Evolutionary conservation across 2,113 vertebrate species (phyloP).

Genomic region (Myotis lucifugus): DNA sequence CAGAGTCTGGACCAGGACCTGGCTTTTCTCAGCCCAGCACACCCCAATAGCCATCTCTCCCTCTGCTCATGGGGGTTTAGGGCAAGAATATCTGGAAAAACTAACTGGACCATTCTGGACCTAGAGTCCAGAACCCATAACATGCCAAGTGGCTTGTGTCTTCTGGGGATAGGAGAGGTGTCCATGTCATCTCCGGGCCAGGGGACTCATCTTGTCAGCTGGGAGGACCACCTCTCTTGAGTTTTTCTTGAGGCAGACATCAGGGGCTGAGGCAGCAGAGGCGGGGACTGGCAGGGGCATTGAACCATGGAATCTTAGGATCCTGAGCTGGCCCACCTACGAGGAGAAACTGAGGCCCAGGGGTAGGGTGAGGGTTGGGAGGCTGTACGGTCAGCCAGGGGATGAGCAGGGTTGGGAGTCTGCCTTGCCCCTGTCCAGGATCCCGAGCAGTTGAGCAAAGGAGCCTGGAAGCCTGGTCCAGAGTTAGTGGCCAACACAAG

Average conservation of each 20-base stretch:
- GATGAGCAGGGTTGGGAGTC: not conserved
- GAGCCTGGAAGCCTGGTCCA: not conserved
- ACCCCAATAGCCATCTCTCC: not conserved
- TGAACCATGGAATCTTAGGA: not conserved
- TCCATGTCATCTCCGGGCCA: not conserved
- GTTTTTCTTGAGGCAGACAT: not conserved
- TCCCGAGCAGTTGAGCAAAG: not conserved
- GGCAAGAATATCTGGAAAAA: not conserved
- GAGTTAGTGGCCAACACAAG: not conserved
- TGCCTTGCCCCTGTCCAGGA: not conserved
- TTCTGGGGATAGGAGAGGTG: not conserved
- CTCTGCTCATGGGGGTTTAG: not conserved
- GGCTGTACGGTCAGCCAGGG: accelerated
- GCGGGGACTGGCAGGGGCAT: accelerated
- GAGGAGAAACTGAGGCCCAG: not conserved
- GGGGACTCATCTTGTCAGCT: not conserved
- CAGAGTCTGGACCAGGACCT: not conserved
- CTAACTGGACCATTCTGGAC: not conserved
- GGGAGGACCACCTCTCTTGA: not conserved
- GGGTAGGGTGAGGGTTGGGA: too few species aligned
- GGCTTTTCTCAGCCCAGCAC: not conserved
- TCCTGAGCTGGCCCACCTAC: not conserved
- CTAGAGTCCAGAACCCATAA: not conserved
- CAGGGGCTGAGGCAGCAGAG: not conserved
- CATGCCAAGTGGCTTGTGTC: not conserved